Conservation (phyloP, 2,113 vertebrate species). For the Silurus meridionalis region DNA sequence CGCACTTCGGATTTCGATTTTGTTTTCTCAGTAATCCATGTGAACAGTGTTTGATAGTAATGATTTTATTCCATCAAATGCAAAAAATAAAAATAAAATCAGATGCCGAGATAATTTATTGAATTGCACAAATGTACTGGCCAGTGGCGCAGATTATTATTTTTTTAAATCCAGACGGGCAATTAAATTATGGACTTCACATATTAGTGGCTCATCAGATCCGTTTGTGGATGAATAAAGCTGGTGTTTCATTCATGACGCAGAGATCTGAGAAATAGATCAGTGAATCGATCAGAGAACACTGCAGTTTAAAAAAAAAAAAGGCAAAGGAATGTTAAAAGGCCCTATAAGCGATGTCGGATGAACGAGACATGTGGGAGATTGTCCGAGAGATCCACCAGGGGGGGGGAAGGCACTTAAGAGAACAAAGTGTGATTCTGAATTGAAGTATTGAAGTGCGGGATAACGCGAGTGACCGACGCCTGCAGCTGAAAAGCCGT, state of each 20-base stretch:
- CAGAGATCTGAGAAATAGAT: constrained; percentile 25
- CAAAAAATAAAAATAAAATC: constrained; percentile 16
- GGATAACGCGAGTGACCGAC: constrained; percentile 63
- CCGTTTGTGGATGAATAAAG: constrained; percentile 19
- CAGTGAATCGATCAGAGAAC: constrained; percentile 11
- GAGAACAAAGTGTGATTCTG: constrained; percentile 79
- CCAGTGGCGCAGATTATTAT: constrained; percentile 44
- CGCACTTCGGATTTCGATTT: neutral
- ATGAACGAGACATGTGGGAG: neutral
- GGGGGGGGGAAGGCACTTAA: constrained; percentile 82
- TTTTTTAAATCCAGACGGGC: constrained; percentile 18
- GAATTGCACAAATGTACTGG: constrained; percentile 60
- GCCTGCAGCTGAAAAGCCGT: constrained; percentile 73
- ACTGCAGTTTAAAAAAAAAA: constrained; percentile 14
- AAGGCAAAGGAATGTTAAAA: constrained; percentile 43
- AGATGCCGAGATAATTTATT: constrained; percentile 65
- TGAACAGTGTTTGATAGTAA: neutral
- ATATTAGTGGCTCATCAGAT: constrained; percentile 10
- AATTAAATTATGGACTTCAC: constrained; percentile 38
- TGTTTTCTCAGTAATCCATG: neutral
- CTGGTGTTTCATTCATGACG: constrained; percentile 23
- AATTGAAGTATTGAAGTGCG: constrained; percentile 38
- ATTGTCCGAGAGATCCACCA: constrained; percentile 60
- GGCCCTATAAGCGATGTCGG: neutral
- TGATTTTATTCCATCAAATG: constrained; percentile 7